Evolutionary conservation across 2,797 vertebrate genomes (phyloP).

Genomic region (Discoglossus pictus): DNA sequence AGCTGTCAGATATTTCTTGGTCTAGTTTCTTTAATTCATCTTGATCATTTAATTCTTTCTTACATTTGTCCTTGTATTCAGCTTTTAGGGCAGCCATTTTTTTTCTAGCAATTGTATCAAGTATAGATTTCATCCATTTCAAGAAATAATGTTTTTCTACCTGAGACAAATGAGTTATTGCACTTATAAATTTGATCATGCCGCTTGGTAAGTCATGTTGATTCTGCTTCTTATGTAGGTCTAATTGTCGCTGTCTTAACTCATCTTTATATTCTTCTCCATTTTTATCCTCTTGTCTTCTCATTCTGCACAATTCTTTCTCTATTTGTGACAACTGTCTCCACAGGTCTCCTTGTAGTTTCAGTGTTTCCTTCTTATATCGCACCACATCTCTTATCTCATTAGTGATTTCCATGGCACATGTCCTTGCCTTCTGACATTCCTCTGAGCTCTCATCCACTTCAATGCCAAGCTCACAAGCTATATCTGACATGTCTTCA

Average conservation of each 20-base stretch:
- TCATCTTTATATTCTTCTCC: constrained; percentile 54
- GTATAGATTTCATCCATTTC: constrained; percentile 75
- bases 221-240: constrained; percentile 60
- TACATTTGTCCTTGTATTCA: constrained; percentile 61
- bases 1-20: constrained; percentile 61
- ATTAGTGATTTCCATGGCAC: constrained; percentile 62
- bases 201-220: constrained; percentile 66
- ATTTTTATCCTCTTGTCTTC: constrained; percentile 45
- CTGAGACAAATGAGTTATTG: constrained; percentile 61
- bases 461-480: constrained; percentile 63
- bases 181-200: constrained; percentile 70
- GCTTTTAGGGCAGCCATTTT: constrained; percentile 59
- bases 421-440: constrained; percentile 63
- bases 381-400: constrained; percentile 53
- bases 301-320: constrained; percentile 69
- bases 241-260: constrained; percentile 54
- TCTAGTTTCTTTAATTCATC: constrained; percentile 61
- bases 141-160: constrained; percentile 74
- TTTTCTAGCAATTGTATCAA: constrained; percentile 63
- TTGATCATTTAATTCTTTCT: constrained; percentile 51
- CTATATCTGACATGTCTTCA: constrained; percentile 66
- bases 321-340: constrained; percentile 66
- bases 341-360: constrained; percentile 73
- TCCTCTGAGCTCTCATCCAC: constrained; percentile 74
- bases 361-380: constrained; percentile 69